phyloP scores from a whole-genome alignment of 2,113 vertebrate genomes.

The Ondatra zibethicus region DNA sequence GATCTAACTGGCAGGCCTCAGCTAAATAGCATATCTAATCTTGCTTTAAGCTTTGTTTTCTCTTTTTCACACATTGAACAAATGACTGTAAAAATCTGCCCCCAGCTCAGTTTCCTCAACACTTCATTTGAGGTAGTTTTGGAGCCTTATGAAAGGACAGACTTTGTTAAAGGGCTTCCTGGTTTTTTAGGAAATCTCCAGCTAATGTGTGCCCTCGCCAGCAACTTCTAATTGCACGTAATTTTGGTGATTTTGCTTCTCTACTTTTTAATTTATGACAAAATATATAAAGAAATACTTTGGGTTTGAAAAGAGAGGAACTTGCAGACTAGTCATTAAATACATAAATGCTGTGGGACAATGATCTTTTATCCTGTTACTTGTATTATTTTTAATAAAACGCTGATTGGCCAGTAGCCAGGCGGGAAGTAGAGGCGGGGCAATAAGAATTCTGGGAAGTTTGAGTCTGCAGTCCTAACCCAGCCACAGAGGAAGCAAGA shows the following conservation, averaged over 20 bases:
- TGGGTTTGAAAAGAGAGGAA: background rate
- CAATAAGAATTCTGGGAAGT: too few species aligned
- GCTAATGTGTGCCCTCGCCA: background rate
- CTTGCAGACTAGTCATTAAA: conserved; percentile 30
- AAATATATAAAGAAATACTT: background rate
- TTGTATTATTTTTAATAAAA: too few species aligned
- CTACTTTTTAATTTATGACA: conserved; percentile 16
- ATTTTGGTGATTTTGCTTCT: conserved; percentile 33
- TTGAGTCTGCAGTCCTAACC: too few species aligned
- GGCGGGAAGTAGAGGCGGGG: too few species aligned
- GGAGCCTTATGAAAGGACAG: background rate
- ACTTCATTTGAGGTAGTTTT: background rate
- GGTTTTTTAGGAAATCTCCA: background rate
- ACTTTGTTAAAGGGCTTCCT: background rate
- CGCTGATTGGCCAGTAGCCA: too few species aligned
- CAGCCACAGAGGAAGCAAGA: too few species aligned
- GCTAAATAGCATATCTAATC: background rate
- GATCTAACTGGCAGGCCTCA: background rate
- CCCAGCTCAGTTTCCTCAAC: background rate
- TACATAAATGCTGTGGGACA: background rate
- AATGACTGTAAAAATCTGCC: background rate
- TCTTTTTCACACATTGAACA: background rate
- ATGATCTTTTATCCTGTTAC: too few species aligned
- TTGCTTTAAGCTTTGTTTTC: conserved; percentile 46
- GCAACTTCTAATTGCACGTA: background rate